A percentile compares a stretch with the other conserved stretches of the same genome.
Conservation (phyloP, 2,113 vertebrate species). For the Puffinus mauretanicus region DNA sequence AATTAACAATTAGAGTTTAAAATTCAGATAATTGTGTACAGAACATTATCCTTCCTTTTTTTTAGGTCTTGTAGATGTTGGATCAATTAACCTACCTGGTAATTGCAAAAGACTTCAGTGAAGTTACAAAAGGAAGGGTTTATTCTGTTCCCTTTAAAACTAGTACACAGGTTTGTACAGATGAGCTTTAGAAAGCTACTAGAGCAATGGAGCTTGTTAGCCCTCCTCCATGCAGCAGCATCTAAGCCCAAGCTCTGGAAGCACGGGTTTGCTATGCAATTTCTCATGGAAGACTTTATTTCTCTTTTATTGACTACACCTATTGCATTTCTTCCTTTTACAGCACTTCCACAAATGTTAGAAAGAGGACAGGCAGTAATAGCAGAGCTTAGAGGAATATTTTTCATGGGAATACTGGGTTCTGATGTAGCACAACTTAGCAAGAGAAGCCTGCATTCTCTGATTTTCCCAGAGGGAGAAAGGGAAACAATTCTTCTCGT, state of each 20-base stretch:
- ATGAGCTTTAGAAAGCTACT: not conserved
- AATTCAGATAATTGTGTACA: not conserved
- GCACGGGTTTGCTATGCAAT: not conserved
- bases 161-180: not conserved
- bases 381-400: not conserved
- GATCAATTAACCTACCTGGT: not conserved
- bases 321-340: slow-evolving; percentile 4
- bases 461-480: not conserved
- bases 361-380: not conserved
- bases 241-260: not conserved
- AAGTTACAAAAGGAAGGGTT: not conserved
- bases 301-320: not conserved
- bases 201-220: not conserved
- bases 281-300: slow-evolving; percentile 12
- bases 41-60: not conserved
- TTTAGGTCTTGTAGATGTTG: not conserved
- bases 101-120: not conserved
- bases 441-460: not conserved
- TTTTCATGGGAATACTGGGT: not conserved
- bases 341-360: not conserved
- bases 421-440: not conserved
- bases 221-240: not conserved
- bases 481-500: not conserved
- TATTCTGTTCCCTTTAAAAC: not conserved
- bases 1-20: not conserved